Evolutionary conservation across 2,888 invertebrate species (phyloP).

Genomic region (Danaus chrysippus): DNA sequence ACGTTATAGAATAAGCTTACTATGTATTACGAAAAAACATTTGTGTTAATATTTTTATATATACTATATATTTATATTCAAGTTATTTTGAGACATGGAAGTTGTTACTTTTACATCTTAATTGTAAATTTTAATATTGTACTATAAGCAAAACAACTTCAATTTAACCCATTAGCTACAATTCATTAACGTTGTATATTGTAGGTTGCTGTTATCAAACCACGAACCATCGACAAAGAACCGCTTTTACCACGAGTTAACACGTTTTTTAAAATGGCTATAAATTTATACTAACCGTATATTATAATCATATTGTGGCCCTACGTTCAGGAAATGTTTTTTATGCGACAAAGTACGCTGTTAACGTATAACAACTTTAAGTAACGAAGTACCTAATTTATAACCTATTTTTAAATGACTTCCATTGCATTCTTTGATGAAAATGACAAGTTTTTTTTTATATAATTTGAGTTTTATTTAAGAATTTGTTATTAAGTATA

Average conservation of each 20-base stretch:
- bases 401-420: neutral
- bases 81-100: neutral
- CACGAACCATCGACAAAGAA: slow-evolving; percentile 13
- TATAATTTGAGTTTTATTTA: too few relatives aligned
- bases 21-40: slow-evolving; percentile 3
- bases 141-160: neutral
- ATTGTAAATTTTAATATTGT: neutral
- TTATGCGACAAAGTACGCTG: slow-evolving; percentile 1
- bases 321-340: neutral
- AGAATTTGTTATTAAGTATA: too few relatives aligned
- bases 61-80: neutral
- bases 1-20: neutral
- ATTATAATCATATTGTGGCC: slow-evolving; percentile 7
- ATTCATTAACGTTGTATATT: slow-evolving; percentile 26
- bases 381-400: neutral
- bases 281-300: slow-evolving; percentile 13
- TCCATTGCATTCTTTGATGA: too few relatives aligned
- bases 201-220: slow-evolving; percentile 19
- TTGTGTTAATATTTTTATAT: neutral
- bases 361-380: neutral
- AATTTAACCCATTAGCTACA: neutral
- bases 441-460: too few relatives aligned
- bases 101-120: neutral
- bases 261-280: slow-evolving; percentile 5
- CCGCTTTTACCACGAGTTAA: neutral